phyloP scores from a whole-genome alignment of 2,797 vertebrate genomes.

The Argentina silus region DNA sequence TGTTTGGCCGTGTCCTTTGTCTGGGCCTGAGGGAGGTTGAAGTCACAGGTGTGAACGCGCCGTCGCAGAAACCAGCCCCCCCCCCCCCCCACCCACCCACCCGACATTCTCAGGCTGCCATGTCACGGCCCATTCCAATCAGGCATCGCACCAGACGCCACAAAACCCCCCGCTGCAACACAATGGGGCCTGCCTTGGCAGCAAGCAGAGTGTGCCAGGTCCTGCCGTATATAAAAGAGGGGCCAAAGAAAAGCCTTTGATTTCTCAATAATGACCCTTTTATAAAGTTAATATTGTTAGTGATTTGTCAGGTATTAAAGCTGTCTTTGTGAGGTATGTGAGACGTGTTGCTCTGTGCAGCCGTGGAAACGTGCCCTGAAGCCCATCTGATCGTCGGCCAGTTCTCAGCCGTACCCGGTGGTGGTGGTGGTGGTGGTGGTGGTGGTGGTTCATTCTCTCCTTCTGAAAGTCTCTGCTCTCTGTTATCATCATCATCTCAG shows the following conservation, averaged over 20 bases:
- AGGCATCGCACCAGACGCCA: slow-evolving; percentile 46
- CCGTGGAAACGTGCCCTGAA: not conserved
- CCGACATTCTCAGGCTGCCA: slow-evolving; percentile 16
- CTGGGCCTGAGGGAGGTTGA: slow-evolving; percentile 28
- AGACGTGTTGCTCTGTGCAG: not conserved
- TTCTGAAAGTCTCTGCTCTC: not conserved
- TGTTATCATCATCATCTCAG: not conserved
- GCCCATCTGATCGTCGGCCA: not conserved
- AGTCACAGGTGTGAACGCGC: slow-evolving; percentile 64
- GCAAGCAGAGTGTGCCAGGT: slow-evolving; percentile 33
- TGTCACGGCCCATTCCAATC: slow-evolving; percentile 45
- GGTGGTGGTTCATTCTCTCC: not conserved
- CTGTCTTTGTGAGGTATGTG: not conserved
- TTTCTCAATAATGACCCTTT: slow-evolving; percentile 15
- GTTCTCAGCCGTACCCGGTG: not conserved
- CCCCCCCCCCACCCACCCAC: not conserved
- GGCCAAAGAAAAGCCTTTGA: slow-evolving; percentile 25
- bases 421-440: not conserved
- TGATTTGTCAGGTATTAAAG: slow-evolving; percentile 39
- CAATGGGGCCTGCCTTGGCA: slow-evolving; percentile 39
- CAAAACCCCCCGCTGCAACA: slow-evolving; percentile 32
- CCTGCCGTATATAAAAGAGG: slow-evolving; percentile 11
- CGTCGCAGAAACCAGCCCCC: slow-evolving; percentile 25
- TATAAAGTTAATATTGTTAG: slow-evolving; percentile 2
- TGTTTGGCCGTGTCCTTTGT: slow-evolving; percentile 63